Percentiles rank a stretch among this genome's conserved stretches.
Evolutionary conservation across 2,797 vertebrate species (phyloP).

Genomic region (Cynodonichthys magdalenae): DNA sequence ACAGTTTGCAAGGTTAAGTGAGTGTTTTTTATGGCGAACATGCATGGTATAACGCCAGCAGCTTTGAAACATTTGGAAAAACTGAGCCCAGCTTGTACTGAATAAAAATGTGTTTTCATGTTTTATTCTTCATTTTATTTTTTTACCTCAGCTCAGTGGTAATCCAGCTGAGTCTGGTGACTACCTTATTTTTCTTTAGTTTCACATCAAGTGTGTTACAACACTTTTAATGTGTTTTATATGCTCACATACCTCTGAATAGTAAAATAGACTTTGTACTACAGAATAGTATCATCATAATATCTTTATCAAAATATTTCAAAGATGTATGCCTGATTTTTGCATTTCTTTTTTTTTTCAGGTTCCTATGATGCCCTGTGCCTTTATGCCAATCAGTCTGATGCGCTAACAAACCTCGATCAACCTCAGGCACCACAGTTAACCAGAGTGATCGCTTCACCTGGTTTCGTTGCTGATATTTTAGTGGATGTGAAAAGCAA

Average conservation of each 20-base stretch:
- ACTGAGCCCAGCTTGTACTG: conserved; percentile 16
- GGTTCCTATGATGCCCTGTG: conserved; percentile 31
- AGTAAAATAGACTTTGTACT: conserved; percentile 20
- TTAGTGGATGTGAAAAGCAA: conserved; percentile 56
- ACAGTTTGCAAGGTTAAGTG: conserved; percentile 1
- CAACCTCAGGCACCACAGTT: not conserved
- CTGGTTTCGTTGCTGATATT: conserved; percentile 1
- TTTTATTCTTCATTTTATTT: conserved; percentile 32
- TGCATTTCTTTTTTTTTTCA: conserved; percentile 24
- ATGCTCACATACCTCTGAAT: conserved; percentile 64
- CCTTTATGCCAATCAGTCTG: conserved; percentile 16
- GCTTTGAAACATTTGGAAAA: conserved; percentile 48
- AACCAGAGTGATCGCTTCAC: conserved; percentile 24
- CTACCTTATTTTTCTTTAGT: conserved; percentile 39
- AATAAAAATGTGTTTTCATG: conserved; percentile 40
- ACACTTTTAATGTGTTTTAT: conserved; percentile 63
- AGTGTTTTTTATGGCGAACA: conserved; percentile 26
- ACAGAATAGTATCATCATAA: conserved; percentile 12
- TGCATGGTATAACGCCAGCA: conserved; percentile 17
- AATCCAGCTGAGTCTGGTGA: conserved; percentile 48
- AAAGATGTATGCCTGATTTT: not conserved
- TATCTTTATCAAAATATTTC: too few species aligned
- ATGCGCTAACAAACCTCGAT: conserved; percentile 14
- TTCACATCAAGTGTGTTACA: conserved; percentile 21
- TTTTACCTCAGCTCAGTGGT: conserved; percentile 26